These are phyloP conservation scores for Atta colombica DNA, from an alignment of 1,140 invertebrate species.

Conservation along the genomic window DNA sequence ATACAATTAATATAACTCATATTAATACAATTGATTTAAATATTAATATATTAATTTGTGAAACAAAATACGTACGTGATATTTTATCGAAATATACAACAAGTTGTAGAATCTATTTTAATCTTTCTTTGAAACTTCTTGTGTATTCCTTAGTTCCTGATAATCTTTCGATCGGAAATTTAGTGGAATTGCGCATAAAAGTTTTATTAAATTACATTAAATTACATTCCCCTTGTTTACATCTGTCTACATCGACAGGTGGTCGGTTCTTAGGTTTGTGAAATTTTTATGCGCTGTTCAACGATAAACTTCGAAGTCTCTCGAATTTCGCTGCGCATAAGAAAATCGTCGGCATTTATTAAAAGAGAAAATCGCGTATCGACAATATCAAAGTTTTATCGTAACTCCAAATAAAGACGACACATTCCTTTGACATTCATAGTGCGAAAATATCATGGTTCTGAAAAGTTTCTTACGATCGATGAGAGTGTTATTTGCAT, in stretches of 20 bases:
- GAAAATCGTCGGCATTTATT: slow-evolving; percentile 55
- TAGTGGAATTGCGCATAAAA: slow-evolving; percentile 42
- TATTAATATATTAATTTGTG: slow-evolving; percentile 20
- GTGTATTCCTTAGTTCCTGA: slow-evolving; percentile 2
- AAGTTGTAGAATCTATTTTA: not conserved
- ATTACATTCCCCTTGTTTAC: not conserved
- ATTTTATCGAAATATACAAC: not conserved
- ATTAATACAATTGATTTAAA: not conserved
- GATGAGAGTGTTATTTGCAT: not conserved
- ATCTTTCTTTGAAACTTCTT: not conserved
- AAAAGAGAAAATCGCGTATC: slow-evolving; percentile 59
- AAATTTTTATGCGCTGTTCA: slow-evolving; percentile 27
- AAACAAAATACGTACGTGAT: not conserved
- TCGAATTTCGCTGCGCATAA: slow-evolving; percentile 19
- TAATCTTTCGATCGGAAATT: slow-evolving; percentile 28
- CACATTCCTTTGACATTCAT: not conserved
- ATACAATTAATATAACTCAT: not conserved
- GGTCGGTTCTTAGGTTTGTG: slow-evolving; percentile 9
- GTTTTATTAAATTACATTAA: slow-evolving; percentile 38
- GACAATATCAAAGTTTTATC: slow-evolving; percentile 6
- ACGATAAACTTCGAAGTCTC: slow-evolving; percentile 12
- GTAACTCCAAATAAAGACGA: not conserved
- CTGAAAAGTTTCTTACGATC: not conserved
- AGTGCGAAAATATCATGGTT: not conserved
- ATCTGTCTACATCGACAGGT: slow-evolving; percentile 33